Percentiles rank a stretch among this genome's conserved stretches.
Conservation (phyloP, 2,888 invertebrate genomes). For the Cosmia pyralina region DNA sequence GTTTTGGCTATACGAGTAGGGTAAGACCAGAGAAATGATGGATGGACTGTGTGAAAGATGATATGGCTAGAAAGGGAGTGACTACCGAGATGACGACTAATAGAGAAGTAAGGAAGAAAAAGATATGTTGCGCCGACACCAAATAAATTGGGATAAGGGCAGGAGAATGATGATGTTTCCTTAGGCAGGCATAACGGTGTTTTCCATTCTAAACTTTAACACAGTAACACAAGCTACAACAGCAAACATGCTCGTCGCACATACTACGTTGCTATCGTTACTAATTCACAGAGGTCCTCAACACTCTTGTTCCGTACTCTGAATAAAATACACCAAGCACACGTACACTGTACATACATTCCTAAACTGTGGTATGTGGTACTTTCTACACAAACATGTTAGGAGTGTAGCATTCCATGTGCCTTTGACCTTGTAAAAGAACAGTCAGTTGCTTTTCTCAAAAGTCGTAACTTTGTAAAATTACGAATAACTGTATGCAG, state of each 20-base stretch:
- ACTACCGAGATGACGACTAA: too few species aligned
- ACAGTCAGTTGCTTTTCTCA: background rate
- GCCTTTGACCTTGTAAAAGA: conserved; percentile 16
- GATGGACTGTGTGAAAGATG: too few species aligned
- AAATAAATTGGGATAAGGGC: too few species aligned
- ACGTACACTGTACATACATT: conserved; percentile 16
- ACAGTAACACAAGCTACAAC: background rate
- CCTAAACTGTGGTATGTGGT: background rate
- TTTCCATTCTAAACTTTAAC: background rate
- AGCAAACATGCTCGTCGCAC: background rate
- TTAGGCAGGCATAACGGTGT: background rate
- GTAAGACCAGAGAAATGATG: too few species aligned
- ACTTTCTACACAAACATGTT: conserved; percentile 44
- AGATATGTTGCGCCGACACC: too few species aligned
- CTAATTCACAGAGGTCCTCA: conserved; percentile 38
- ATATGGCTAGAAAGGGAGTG: too few species aligned
- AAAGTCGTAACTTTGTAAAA: background rate
- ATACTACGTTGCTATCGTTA: conserved; percentile 11
- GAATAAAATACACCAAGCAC: conserved; percentile 43
- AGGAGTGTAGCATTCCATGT: background rate
- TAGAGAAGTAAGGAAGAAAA: too few species aligned
- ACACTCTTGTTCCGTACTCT: conserved; percentile 12
- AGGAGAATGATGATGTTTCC: too few species aligned
- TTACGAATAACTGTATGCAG: background rate
- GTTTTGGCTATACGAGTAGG: too few species aligned